phyloP scores from a whole-genome alignment of 30 jellyfish, hydroid and myxozoan genomes.

The Aurelia aurita region DNA sequence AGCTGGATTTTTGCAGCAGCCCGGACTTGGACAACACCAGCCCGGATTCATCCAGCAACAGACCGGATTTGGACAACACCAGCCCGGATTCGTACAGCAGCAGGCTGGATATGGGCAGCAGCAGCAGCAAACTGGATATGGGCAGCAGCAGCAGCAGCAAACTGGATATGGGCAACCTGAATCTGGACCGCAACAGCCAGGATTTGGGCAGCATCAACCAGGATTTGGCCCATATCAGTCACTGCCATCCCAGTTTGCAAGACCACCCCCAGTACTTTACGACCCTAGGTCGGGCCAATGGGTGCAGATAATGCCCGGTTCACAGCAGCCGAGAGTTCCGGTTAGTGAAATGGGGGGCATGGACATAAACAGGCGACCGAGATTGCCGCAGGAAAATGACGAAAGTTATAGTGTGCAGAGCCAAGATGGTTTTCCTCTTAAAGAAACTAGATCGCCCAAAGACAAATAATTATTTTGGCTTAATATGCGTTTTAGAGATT shows the following conservation, averaged over 20 bases:
- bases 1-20: neutral
- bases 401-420: neutral
- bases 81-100: neutral
- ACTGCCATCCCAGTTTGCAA: neutral
- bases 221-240: neutral
- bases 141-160: neutral
- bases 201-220: neutral
- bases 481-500: too few relatives aligned
- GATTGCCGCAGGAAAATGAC: conserved; percentile 28
- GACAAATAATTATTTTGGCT: neutral
- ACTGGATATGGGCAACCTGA: neutral
- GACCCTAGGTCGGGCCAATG: too few relatives aligned
- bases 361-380: neutral
- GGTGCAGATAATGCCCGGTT: too few relatives aligned
- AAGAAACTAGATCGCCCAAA: neutral
- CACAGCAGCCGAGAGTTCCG: too few relatives aligned
- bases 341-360: neutral
- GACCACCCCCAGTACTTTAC: too few relatives aligned
- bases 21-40: neutral
- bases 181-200: neutral
- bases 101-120: neutral
- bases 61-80: neutral
- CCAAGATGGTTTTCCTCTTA: neutral
- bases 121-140: neutral
- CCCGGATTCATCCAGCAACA: neutral